phyloP scores from a whole-genome alignment of 2,888 invertebrate genomes.

The Theristus sp. region DNA sequence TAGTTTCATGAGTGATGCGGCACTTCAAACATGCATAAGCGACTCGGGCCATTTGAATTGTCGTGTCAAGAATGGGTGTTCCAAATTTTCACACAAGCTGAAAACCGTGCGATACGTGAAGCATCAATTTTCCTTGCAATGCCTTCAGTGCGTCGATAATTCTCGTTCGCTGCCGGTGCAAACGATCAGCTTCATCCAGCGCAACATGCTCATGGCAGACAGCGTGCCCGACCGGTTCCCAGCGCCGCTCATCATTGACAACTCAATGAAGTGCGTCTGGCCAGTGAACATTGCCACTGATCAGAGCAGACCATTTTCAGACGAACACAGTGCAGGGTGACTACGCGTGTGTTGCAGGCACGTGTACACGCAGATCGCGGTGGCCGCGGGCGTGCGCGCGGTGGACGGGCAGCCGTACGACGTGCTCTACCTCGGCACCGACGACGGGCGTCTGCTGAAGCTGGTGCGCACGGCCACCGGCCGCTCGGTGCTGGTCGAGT shows the following conservation, averaged over 20 bases:
- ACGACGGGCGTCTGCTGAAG: constrained; percentile 23
- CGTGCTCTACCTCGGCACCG: constrained; percentile 75
- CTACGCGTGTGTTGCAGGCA: too few species aligned
- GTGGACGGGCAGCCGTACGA: constrained; percentile 59
- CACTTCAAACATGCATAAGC: too few species aligned
- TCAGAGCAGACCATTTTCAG: too few species aligned
- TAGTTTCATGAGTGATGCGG: too few species aligned
- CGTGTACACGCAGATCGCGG: not conserved
- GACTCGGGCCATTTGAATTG: too few species aligned
- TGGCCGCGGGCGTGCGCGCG: constrained; percentile 32
- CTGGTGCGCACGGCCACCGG: constrained; percentile 5
- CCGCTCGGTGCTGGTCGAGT: constrained; percentile 14
- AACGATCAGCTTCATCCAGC: constrained; percentile 19
- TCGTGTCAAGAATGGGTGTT: too few species aligned
- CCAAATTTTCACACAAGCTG: too few species aligned
- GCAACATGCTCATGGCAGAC: constrained; percentile 18
- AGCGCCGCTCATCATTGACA: not conserved
- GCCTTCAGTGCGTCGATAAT: constrained; percentile 2
- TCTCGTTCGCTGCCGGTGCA: constrained; percentile 18
- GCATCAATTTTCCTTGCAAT: constrained; percentile 6
- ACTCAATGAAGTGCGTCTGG: not conserved
- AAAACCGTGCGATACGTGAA: constrained; percentile 6
- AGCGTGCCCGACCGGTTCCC: constrained; percentile 42
- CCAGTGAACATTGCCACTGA: not conserved
- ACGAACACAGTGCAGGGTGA: too few species aligned